Percentiles rank a stretch among this genome's conserved stretches.
phyloP scores from a whole-genome alignment of 1,140 invertebrate species.

The Megalopta genalis region DNA sequence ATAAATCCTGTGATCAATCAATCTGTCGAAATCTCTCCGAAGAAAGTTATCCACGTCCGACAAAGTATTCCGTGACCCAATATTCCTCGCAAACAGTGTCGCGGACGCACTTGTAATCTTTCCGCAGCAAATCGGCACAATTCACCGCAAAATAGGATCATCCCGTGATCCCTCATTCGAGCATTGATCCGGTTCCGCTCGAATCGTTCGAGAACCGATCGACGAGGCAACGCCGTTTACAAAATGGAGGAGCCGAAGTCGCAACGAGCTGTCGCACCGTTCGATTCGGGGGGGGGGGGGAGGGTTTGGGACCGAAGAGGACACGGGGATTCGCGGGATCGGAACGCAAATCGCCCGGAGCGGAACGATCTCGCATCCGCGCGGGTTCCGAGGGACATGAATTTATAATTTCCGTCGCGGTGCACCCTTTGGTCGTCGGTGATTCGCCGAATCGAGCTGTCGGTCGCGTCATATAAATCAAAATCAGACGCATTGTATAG shows the following conservation, averaged over 20 bases:
- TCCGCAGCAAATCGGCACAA: background rate
- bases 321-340: conserved; percentile 13
- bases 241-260: background rate
- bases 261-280: background rate
- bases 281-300: background rate
- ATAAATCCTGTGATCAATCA: too few relatives aligned
- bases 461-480: conserved; percentile 80
- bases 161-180: background rate
- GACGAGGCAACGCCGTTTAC: background rate
- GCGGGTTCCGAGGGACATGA: conserved; percentile 66
- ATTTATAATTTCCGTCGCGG: conserved; percentile 79
- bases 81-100: too few relatives aligned
- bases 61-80: too few relatives aligned
- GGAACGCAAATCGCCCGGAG: conserved; percentile 56
- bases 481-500: conserved; percentile 77
- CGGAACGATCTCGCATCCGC: conserved; percentile 49
- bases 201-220: background rate
- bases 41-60: too few relatives aligned
- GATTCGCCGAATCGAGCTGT: conserved; percentile 68
- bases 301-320: background rate
- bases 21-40: too few relatives aligned
- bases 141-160: background rate
- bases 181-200: background rate
- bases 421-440: conserved; percentile 56
- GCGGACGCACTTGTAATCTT: too few relatives aligned